A percentile compares a stretch with the other conserved stretches of the same genome.
Conservation (phyloP, 2,113 vertebrate species). For the Riparia riparia region DNA sequence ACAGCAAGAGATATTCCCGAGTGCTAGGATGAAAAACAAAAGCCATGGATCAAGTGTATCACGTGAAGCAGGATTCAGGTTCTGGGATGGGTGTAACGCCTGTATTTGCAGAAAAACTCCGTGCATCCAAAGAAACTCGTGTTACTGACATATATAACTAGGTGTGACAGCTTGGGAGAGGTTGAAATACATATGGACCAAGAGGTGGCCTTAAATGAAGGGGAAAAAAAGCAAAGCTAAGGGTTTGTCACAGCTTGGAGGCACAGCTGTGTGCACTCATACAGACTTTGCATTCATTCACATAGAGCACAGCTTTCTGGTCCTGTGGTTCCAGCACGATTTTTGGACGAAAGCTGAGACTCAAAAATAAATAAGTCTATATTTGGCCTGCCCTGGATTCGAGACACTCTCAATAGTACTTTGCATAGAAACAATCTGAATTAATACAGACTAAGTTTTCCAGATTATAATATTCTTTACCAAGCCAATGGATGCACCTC, state of each 20-base stretch:
- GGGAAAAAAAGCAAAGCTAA: constrained; percentile 1
- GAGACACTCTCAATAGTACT: constrained; percentile 42
- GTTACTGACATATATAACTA: background rate
- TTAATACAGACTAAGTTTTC: constrained; percentile 55
- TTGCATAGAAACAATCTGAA: constrained; percentile 67
- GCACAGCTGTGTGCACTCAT: constrained; percentile 29
- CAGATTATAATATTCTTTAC: constrained; percentile 64
- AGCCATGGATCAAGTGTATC: background rate
- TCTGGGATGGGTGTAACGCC: background rate
- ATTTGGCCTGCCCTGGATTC: constrained; percentile 69
- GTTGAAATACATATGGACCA: background rate
- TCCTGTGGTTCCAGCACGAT: constrained; percentile 34
- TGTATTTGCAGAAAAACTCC: background rate
- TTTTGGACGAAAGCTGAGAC: constrained; percentile 46
- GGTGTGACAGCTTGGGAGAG: background rate
- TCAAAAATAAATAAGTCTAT: constrained; percentile 66
- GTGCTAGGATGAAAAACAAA: background rate
- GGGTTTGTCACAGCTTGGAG: constrained; percentile 24
- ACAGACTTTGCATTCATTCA: constrained; percentile 63
- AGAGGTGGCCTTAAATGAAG: background rate
- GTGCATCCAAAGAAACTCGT: background rate
- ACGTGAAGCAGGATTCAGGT: background rate
- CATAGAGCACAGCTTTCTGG: constrained; percentile 42
- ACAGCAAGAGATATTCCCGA: background rate
- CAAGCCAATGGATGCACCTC: constrained; percentile 58